A percentile compares a stretch with the other conserved stretches of the same genome.
Evolutionary conservation across 2,888 invertebrate genomes (phyloP).

Genomic region (Melitaea athalia): DNA sequence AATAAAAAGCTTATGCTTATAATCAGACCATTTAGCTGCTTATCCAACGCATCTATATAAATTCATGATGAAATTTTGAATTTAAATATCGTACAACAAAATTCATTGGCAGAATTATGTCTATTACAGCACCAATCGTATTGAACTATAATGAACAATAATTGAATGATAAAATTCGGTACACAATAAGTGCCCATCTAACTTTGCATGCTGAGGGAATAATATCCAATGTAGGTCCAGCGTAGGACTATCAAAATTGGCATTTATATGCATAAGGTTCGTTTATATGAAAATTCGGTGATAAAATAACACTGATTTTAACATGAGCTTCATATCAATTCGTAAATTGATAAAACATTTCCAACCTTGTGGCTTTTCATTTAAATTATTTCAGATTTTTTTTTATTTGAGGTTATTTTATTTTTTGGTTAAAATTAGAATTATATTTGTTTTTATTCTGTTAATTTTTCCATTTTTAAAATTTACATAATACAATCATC

Average conservation of each 20-base stretch:
- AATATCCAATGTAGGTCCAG: slow-evolving; percentile 34
- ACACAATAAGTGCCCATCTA: slow-evolving; percentile 36
- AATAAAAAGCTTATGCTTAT: slow-evolving; percentile 42
- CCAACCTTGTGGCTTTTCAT: slow-evolving; percentile 16
- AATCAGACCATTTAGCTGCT: slow-evolving; percentile 61
- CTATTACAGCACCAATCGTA: slow-evolving; percentile 35
- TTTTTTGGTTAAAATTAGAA: too few species aligned
- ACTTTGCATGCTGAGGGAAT: slow-evolving; percentile 30
- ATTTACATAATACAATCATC: too few species aligned
- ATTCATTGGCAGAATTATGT: slow-evolving; percentile 35
- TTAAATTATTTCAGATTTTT: background rate
- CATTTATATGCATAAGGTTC: slow-evolving; percentile 36
- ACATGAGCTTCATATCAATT: slow-evolving; percentile 27
- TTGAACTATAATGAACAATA: slow-evolving; percentile 39
- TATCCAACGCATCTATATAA: slow-evolving; percentile 64
- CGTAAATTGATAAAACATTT: slow-evolving; percentile 32
- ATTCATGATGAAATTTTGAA: slow-evolving; percentile 68
- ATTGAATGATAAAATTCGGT: slow-evolving; percentile 40
- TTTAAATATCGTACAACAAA: slow-evolving; percentile 66
- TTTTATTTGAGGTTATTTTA: background rate
- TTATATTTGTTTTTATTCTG: too few species aligned
- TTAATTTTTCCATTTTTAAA: too few species aligned
- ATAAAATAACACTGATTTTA: slow-evolving; percentile 34
- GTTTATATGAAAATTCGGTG: slow-evolving; percentile 34
- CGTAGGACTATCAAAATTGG: slow-evolving; percentile 29